phyloP scores from a whole-genome alignment of 2,797 vertebrate species.

The Acropternis orthonyx region DNA sequence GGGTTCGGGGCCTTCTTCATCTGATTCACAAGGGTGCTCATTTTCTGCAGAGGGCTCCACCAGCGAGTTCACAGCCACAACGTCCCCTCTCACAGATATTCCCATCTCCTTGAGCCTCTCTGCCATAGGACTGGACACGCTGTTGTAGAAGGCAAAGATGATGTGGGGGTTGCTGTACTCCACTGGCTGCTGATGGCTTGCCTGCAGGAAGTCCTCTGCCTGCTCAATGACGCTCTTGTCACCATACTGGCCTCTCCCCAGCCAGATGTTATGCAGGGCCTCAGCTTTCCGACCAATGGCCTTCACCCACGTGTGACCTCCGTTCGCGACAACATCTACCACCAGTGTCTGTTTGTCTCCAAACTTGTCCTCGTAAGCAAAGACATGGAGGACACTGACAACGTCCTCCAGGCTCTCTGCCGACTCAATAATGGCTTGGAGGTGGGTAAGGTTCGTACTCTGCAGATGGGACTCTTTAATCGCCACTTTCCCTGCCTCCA shows the following conservation, averaged over 20 bases:
- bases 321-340: conserved; percentile 92
- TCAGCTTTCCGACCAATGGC: conserved; percentile 94
- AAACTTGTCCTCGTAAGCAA: conserved; percentile 80
- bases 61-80: conserved; percentile 85
- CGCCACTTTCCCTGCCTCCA: conserved; percentile 85
- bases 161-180: conserved; percentile 89
- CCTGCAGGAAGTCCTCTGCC: conserved; percentile 89
- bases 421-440: conserved; percentile 89
- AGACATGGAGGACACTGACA: conserved; percentile 87
- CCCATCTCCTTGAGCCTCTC: conserved; percentile 89
- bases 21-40: conserved; percentile 55
- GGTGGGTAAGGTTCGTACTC: conserved; percentile 94
- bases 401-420: conserved; percentile 87
- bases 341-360: conserved; percentile 84
- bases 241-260: conserved; percentile 93
- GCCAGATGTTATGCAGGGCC: conserved; percentile 95
- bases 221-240: conserved; percentile 91
- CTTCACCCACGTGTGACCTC: conserved; percentile 94
- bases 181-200: conserved; percentile 89
- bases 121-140: conserved; percentile 91
- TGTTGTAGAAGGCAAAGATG: conserved; percentile 94
- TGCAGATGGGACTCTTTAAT: conserved; percentile 92
- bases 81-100: conserved; percentile 89
- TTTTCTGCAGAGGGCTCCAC: conserved; percentile 62
- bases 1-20: conserved; percentile 67